Evolutionary conservation across 2,888 invertebrate genomes (phyloP), one percentile per base, ranked within the genome.

Genomic region (Trissonchulus latispiculum): DNA sequence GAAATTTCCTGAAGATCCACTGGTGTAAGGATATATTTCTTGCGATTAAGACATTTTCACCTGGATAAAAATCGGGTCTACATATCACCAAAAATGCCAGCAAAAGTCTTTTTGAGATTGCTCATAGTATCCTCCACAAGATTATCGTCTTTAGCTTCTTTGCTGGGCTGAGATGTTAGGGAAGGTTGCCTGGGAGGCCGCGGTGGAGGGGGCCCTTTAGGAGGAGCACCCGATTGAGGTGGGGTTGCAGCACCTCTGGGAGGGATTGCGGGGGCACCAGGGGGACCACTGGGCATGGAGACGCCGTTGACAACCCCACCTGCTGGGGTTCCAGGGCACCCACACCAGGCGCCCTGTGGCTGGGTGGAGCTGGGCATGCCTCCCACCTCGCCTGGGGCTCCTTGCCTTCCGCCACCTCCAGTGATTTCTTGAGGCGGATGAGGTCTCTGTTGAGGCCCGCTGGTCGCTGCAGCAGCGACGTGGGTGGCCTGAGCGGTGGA

Each of bases 51-150:
- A 59, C 23, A 23, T 23, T 18, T 59, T 59, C 15, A 66, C 28
- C 69, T n/a, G 8, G 23, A 31, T 29, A n/a, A n/a, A n/a, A n/a
- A n/a, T n/a, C n/a, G n/a, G n/a, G n/a, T 61, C 80, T 92, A 94
- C 93, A 94, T 94, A 83, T 96, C 95, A 75, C 95, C 95, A 84
- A 96, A 96, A 81, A 96, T 96, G 70, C 97, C 96, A 71, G 96
- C 96, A 84, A 97, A 97, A 2, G 96, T 96, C 88, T 96, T 96
- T 81, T 95, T 89, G 77, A 97, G 87, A 85, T 96, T 97, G 84
- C 93, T 95, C 96, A 97, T 96, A 68, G 96, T 97, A 84, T 96
- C 96, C 83, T 96, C 96, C 70, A 91, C 89, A 28, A 48, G 23
- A 31, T n/a, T n/a, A 18, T 23, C 8, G n/a, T 74, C 74, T n/a